Evolutionary conservation across 2,113 vertebrate species (phyloP).

Genomic region (Gopherus flavomarginatus): DNA sequence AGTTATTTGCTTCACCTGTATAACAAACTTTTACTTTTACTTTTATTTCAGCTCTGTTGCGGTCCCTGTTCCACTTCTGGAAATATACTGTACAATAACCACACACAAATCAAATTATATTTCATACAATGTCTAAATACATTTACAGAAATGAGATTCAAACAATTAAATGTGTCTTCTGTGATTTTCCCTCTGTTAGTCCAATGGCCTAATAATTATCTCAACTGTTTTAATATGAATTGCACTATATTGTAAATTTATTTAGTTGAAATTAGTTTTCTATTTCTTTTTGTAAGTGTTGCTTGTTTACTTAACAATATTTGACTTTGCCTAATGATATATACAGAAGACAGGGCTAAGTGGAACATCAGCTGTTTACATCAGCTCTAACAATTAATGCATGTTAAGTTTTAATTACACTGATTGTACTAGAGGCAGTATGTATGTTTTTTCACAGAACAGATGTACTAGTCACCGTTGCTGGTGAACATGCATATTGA

Average conservation of each 20-base stretch:
- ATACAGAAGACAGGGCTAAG: constrained; percentile 94
- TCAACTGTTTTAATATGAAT: constrained; percentile 77
- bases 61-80: constrained; percentile 11
- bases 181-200: constrained; percentile 75
- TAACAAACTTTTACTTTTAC: constrained; percentile 48
- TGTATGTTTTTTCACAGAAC: constrained; percentile 90
- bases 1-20: constrained; percentile 59
- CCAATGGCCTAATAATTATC: constrained; percentile 72
- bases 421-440: constrained; percentile 92
- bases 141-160: constrained; percentile 74
- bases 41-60: constrained; percentile 36
- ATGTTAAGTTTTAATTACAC: constrained; percentile 99
- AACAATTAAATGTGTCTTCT: constrained; percentile 77
- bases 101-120: neutral
- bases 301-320: constrained; percentile 87
- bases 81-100: neutral
- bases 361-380: constrained; percentile 97
- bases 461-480: constrained; percentile 89
- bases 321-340: constrained; percentile 88
- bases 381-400: constrained; percentile 97
- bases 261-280: constrained; percentile 83
- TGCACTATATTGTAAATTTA: constrained; percentile 75
- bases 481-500: constrained; percentile 82
- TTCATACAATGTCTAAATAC: constrained; percentile 69
- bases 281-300: constrained; percentile 81